phyloP scores from a whole-genome alignment of 2,797 vertebrate genomes.

The Sebastes kiyomatsui region DNA sequence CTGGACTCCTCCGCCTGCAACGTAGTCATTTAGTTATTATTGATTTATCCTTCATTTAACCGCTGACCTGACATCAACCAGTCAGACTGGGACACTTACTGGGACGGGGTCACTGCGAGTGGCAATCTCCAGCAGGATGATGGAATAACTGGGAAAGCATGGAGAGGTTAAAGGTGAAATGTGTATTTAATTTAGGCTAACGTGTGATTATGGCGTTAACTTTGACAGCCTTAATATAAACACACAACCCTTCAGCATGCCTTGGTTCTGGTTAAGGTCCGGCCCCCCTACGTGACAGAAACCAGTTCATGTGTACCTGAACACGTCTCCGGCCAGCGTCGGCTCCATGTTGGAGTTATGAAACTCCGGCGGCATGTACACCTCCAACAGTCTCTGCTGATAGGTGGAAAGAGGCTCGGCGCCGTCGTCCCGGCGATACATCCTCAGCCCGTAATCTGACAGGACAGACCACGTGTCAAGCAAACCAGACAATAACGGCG shows the following conservation, averaged over 20 bases:
- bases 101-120: conserved; percentile 83
- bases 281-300: no score
- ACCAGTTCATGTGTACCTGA: conserved; percentile 76
- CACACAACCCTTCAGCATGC: no score
- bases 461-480: neutral
- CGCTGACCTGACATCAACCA: no score
- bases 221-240: no score
- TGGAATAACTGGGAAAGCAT: conserved; percentile 81
- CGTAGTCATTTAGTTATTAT: rapidly evolving
- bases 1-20: conserved; percentile 79
- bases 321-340: conserved; percentile 82
- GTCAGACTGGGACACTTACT: conserved; percentile 72
- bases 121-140: conserved; percentile 89
- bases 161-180: neutral
- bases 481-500: neutral
- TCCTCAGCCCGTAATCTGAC: conserved; percentile 85
- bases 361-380: conserved; percentile 85
- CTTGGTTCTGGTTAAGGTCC: no score
- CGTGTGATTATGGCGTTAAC: no score
- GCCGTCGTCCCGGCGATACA: conserved; percentile 82
- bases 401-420: conserved; percentile 71
- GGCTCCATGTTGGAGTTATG: conserved; percentile 76
- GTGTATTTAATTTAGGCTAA: no score
- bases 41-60: neutral
- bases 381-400: conserved; percentile 77